Evolutionary conservation across 2,888 invertebrate species (phyloP).

Genomic region (Epirrita christyi): DNA sequence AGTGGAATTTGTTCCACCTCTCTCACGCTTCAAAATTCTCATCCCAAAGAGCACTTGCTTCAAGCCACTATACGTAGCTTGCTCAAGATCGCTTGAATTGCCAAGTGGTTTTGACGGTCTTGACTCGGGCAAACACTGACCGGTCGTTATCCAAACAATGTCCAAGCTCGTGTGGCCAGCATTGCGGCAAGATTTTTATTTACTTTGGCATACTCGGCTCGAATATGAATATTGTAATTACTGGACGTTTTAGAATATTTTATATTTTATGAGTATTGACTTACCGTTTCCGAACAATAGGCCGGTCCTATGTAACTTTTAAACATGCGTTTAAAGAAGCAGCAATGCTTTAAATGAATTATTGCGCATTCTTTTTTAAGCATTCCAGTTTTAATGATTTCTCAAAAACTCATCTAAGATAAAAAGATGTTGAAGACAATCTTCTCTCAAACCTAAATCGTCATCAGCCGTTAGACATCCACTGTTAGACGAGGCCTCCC

Average conservation of each 20-base stretch:
- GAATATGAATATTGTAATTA: conserved; percentile 74
- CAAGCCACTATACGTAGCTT: conserved; percentile 48
- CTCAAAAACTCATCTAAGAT: no score
- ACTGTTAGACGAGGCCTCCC: no score
- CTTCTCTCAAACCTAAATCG: no score
- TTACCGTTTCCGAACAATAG: no score
- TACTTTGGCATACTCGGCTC: conserved; percentile 66
- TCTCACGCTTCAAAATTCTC: conserved; percentile 32
- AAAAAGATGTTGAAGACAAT: no score
- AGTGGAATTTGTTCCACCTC: not conserved
- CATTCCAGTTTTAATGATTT: no score
- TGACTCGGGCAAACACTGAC: conserved; percentile 74
- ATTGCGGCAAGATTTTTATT: conserved; percentile 66
- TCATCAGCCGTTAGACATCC: no score
- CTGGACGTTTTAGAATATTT: conserved; percentile 3
- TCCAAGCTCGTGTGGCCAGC: conserved; percentile 60
- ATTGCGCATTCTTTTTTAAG: no score
- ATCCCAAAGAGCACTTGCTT: conserved; percentile 34
- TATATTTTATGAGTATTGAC: not conserved
- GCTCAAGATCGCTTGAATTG: conserved; percentile 70
- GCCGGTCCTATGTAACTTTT: not conserved
- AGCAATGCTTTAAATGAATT: not conserved
- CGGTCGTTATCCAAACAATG: conserved; percentile 77
- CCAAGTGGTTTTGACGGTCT: conserved; percentile 74
- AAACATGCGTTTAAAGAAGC: conserved; percentile 1